Evolutionary conservation across 2,113 vertebrate genomes (phyloP).

Genomic region (Engystomops pustulosus): DNA sequence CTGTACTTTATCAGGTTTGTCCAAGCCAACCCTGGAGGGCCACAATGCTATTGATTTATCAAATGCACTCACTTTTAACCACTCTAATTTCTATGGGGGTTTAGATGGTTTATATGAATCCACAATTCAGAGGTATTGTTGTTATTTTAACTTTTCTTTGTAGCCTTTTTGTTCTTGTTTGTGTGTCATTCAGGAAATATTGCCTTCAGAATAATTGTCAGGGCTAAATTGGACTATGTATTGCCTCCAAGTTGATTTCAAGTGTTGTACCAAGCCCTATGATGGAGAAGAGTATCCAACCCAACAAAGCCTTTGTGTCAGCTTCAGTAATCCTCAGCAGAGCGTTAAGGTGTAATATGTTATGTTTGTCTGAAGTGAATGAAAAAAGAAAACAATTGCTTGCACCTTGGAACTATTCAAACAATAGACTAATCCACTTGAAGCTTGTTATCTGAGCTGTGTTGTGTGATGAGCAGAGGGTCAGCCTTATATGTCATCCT

Average conservation of each 20-base stretch:
- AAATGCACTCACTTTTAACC: neutral
- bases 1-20: neutral
- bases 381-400: slow-evolving; percentile 63
- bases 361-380: slow-evolving; percentile 65
- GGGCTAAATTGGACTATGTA: slow-evolving; percentile 58
- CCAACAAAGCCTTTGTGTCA: slow-evolving; percentile 76
- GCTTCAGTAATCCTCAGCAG: slow-evolving; percentile 70
- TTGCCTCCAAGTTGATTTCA: slow-evolving; percentile 59
- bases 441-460: slow-evolving; percentile 63
- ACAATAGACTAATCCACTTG: slow-evolving; percentile 73
- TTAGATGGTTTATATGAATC: neutral
- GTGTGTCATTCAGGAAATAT: neutral
- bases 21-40: no score
- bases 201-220: slow-evolving; percentile 31
- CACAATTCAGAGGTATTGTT: neutral
- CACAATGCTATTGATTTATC: neutral
- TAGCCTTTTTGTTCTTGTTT: slow-evolving; percentile 1
- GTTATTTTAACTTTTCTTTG: neutral
- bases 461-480: slow-evolving; percentile 46
- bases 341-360: slow-evolving; percentile 66
- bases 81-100: no score
- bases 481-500: slow-evolving; percentile 21
- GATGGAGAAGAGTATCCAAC: slow-evolving; percentile 66
- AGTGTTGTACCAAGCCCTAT: slow-evolving; percentile 56
- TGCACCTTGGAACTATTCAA: slow-evolving; percentile 69